Evolutionary conservation across 2,797 vertebrate species (phyloP), one percentile per base, ranked within the genome.

Genomic region (Sebastes itinus): DNA sequence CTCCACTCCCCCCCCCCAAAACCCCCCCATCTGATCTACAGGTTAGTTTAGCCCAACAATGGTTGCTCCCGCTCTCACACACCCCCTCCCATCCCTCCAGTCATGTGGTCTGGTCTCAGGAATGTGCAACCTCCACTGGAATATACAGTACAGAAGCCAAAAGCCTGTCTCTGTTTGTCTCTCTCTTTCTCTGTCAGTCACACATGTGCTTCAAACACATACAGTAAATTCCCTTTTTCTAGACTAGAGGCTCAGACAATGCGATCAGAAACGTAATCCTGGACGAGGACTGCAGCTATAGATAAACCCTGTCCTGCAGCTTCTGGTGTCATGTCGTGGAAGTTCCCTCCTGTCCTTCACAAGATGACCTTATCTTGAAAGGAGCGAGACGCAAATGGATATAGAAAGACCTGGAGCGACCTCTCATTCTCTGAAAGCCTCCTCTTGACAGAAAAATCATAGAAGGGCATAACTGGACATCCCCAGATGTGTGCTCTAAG

Each of bases 111-210:
- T 88, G 72, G 71, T 92, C 85, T 88, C 55, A 91, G 92, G 92
- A 94, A 94, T 94, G 92, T 93, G 89, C 91, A 93, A 78, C 92
- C 89, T 92, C 86, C 89, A 81, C 90, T 94, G 92, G 88, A 94
- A 92, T 90, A 93, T 91, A 93, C 88, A 88, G 87, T 75, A 72
- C 65, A 72, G 77, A 88, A 61, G 85, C 91, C 87, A 92, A 78
- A 88, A 91, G 88, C 80, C 81, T 62, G 69, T 76, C 69, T 78
- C 61, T 82, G 70, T 88, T 78, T 84, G 75, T 87, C 74, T 89
- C 60, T 16, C 69, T 79, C 66, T 80, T 52, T 76, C 73, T 55
- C 65, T 8, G 46, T 77, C 65, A 49, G 65, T 70, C 67, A 27
- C 64, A 61, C 60, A 73, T 18, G 42, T 49, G 58, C 62, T 75